Conservation (phyloP, 2,113 vertebrate species). For the Miniopterus natalensis region DNA sequence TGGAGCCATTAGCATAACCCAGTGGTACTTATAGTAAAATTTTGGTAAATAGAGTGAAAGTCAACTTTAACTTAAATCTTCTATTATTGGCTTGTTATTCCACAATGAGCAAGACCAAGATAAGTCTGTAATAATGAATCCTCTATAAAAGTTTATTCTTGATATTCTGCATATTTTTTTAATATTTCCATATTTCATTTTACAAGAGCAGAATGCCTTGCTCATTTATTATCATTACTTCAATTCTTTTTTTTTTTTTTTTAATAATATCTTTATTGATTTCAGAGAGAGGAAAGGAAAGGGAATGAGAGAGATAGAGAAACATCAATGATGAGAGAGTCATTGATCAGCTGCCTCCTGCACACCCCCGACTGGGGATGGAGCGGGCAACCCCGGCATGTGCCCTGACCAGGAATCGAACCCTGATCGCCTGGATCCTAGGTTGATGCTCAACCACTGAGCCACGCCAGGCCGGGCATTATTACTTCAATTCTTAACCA, state of each 20-base stretch:
- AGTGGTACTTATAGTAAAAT: not conserved
- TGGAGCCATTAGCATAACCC: not conserved
- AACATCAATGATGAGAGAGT: no score
- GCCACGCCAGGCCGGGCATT: no score
- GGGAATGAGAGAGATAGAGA: no score
- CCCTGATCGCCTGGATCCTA: no score
- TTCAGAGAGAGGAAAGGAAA: no score
- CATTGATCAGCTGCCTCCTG: no score
- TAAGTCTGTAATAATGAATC: constrained; percentile 46
- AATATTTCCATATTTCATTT: constrained; percentile 76
- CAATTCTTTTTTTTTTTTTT: no score
- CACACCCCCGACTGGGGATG: no score
- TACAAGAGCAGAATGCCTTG: constrained; percentile 11
- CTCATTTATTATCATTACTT: constrained; percentile 10
- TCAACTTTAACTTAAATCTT: constrained; percentile 22
- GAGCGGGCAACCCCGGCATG: no score
- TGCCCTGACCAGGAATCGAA: no score
- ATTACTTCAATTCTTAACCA: not conserved
- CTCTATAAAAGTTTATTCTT: constrained; percentile 75
- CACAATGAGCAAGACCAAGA: constrained; percentile 48
- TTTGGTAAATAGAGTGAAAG: not conserved
- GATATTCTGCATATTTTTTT: constrained; percentile 69
- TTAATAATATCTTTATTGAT: no score
- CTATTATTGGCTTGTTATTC: not conserved
- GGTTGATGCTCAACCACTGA: no score